phyloP scores from a whole-genome alignment of 2,797 vertebrate genomes.

The Crenichthys baileyi region DNA sequence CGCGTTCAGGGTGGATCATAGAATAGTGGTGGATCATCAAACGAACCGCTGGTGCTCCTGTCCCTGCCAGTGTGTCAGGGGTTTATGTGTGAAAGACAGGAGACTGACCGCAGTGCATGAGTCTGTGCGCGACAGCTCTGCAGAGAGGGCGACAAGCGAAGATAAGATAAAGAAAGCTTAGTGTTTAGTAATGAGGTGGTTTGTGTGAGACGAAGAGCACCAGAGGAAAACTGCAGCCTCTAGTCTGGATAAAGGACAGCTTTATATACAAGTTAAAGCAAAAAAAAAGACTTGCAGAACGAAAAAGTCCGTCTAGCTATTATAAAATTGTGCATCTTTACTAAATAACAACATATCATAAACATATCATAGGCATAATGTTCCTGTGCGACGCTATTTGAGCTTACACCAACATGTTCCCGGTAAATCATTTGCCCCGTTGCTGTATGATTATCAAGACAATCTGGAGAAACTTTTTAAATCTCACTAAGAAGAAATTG shows the following conservation, averaged over 20 bases:
- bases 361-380: background rate
- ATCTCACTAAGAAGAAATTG: background rate
- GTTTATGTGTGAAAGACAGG: constrained; percentile 38
- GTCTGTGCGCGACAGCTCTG: constrained; percentile 15
- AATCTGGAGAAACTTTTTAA: background rate
- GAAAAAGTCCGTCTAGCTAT: background rate
- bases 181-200: constrained; percentile 54
- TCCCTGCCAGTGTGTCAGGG: constrained; percentile 38
- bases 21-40: constrained; percentile 30
- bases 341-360: background rate
- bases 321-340: constrained; percentile 11
- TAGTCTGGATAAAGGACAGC: constrained; percentile 18
- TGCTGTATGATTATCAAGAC: background rate
- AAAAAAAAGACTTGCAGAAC: background rate
- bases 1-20: constrained; percentile 43
- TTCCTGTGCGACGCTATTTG: background rate
- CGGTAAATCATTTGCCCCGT: background rate
- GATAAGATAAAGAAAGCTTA: constrained; percentile 56
- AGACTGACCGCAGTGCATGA: constrained; percentile 29
- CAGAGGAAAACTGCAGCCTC: constrained; percentile 24
- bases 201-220: constrained; percentile 23
- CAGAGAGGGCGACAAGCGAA: constrained; percentile 26
- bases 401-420: constrained; percentile 7
- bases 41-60: constrained; percentile 37
- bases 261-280: constrained; percentile 7